Conservation (phyloP, 2,888 invertebrate genomes). For the Andricus quercusramuli region DNA sequence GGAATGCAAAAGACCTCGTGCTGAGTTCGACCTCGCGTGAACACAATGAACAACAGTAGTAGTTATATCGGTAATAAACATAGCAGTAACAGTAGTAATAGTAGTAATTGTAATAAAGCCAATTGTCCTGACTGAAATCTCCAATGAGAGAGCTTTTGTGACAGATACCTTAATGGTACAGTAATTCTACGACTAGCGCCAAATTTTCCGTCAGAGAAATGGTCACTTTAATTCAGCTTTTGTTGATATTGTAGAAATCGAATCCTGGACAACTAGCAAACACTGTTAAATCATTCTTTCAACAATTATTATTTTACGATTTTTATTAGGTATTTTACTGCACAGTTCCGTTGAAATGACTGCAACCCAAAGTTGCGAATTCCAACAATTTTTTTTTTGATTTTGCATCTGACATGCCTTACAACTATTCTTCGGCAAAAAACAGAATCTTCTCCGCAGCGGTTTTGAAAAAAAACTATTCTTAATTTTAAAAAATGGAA, state of each 20-base stretch:
- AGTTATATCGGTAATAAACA: conserved; percentile 51
- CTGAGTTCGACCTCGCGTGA: conserved; percentile 51
- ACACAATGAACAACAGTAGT: conserved; percentile 60
- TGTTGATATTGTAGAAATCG: conserved; percentile 12
- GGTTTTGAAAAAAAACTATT: no score
- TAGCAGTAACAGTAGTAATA: conserved; percentile 36
- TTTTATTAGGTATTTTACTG: no score
- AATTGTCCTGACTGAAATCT: conserved; percentile 10
- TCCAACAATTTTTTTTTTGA: no score
- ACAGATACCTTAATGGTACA: background rate
- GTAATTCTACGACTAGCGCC: conserved; percentile 1
- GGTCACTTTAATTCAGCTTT: background rate
- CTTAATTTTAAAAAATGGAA: no score
- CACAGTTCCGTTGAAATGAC: no score
- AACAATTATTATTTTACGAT: background rate
- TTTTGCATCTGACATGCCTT: no score
- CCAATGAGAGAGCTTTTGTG: background rate
- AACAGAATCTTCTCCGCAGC: no score
- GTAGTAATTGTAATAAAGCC: conserved; percentile 34
- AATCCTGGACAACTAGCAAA: conserved; percentile 19
- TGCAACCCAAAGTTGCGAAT: no score
- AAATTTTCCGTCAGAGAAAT: background rate
- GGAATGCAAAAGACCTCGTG: conserved; percentile 50
- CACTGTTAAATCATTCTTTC: conserved; percentile 16
- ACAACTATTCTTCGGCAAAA: no score